A percentile compares a stretch with the other conserved stretches of the same genome.
Evolutionary conservation across 1,140 invertebrate genomes (phyloP).

Genomic region (Hyles euphorbiae): DNA sequence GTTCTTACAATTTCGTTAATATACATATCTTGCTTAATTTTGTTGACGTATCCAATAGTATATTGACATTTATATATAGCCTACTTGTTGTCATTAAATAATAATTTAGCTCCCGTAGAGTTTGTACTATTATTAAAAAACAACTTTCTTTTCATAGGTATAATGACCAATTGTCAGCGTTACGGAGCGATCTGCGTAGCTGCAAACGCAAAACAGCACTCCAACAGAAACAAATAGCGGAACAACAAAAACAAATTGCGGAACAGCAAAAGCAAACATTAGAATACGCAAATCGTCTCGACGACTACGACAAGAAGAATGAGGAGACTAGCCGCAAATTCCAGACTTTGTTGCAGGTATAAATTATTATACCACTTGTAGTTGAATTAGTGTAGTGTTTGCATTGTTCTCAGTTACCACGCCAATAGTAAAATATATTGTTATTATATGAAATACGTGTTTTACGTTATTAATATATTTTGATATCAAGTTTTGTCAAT

Average conservation of each 20-base stretch:
- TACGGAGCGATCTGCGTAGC: slow-evolving; percentile 84
- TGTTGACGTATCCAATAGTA: no score
- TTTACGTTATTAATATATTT: no score
- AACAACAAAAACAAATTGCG: slow-evolving; percentile 86
- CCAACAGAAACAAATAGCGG: slow-evolving; percentile 88
- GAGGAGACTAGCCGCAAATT: slow-evolving; percentile 92
- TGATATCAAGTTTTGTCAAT: no score
- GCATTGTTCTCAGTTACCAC: no score
- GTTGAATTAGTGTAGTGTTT: not conserved
- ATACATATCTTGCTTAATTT: no score
- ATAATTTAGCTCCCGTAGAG: no score
- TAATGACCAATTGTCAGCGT: slow-evolving; percentile 84
- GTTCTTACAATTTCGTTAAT: no score
- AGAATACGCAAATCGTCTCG: slow-evolving; percentile 87
- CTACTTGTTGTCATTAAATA: no score
- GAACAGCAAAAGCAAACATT: slow-evolving; percentile 86
- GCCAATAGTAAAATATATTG: no score
- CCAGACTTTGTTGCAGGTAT: slow-evolving; percentile 88
- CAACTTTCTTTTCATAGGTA: slow-evolving; percentile 69
- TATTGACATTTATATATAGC: no score
- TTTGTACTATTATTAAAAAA: not conserved
- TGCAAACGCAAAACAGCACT: slow-evolving; percentile 88
- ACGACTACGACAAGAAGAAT: slow-evolving; percentile 93
- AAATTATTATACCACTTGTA: not conserved
- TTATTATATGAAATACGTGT: no score